Conservation (phyloP, 2,113 vertebrate species). For the Menura novaehollandiae region DNA sequence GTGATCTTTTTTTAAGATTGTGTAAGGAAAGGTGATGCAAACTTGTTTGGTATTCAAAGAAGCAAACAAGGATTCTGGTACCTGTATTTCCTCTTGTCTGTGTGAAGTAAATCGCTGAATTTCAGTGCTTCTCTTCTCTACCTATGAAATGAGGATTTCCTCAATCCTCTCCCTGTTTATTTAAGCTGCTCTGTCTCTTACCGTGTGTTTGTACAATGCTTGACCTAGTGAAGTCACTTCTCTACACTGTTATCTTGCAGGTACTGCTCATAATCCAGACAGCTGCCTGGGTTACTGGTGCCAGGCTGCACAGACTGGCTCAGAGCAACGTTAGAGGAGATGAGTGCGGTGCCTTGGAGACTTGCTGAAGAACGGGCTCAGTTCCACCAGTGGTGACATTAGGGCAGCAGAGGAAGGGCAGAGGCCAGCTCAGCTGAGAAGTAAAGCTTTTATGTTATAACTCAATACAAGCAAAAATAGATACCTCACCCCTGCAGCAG, state of each 20-base stretch:
- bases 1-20: background rate
- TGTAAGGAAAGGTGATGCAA: background rate
- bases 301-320: background rate
- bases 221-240: background rate
- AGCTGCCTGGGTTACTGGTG: background rate
- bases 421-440: background rate
- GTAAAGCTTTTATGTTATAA: background rate
- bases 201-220: background rate
- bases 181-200: background rate
- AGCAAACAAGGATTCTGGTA: background rate
- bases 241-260: background rate
- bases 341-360: background rate
- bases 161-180: background rate
- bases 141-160: background rate
- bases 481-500: accelerated
- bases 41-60: background rate
- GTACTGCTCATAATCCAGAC: background rate
- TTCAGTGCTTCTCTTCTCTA: background rate
- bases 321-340: background rate
- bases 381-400: background rate
- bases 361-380: background rate
- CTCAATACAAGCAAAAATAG: background rate
- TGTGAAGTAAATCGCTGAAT: background rate
- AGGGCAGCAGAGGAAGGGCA: background rate
- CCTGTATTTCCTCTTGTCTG: background rate